phyloP scores from a whole-genome alignment of 2,113 vertebrate species.

The Probosciger aterrimus region DNA sequence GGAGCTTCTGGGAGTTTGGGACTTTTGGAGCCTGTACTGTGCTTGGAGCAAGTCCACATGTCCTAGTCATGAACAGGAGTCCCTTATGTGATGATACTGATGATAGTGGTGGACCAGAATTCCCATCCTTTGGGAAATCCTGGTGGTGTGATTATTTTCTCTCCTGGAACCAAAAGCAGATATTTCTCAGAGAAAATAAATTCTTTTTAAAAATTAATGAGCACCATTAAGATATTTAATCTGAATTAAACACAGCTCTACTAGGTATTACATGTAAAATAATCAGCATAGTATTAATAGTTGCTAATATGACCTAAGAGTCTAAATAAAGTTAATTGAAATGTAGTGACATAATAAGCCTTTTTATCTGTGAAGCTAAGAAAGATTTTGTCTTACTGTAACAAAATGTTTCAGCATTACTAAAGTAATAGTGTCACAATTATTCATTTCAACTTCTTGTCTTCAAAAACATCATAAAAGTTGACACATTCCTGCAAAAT shows the following conservation, averaged over 20 bases:
- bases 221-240: background rate
- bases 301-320: background rate
- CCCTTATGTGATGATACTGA: background rate
- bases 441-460: background rate
- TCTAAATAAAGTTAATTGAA: background rate
- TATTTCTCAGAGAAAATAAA: background rate
- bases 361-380: slow-evolving; percentile 14
- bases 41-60: background rate
- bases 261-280: background rate
- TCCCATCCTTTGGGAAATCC: background rate
- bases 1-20: background rate
- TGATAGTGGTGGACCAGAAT: background rate
- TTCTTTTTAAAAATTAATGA: background rate
- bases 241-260: background rate
- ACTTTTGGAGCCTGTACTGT: background rate
- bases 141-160: background rate
- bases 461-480: background rate
- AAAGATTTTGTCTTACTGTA: background rate
- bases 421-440: background rate
- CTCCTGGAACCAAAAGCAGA: background rate
- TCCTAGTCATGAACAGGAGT: background rate
- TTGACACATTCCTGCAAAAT: background rate
- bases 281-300: background rate
- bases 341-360: background rate
- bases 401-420: background rate